Percentiles rank a stretch among this genome's conserved stretches.
Conservation (phyloP, 2,797 vertebrate species). For the Helarctos malayanus region DNA sequence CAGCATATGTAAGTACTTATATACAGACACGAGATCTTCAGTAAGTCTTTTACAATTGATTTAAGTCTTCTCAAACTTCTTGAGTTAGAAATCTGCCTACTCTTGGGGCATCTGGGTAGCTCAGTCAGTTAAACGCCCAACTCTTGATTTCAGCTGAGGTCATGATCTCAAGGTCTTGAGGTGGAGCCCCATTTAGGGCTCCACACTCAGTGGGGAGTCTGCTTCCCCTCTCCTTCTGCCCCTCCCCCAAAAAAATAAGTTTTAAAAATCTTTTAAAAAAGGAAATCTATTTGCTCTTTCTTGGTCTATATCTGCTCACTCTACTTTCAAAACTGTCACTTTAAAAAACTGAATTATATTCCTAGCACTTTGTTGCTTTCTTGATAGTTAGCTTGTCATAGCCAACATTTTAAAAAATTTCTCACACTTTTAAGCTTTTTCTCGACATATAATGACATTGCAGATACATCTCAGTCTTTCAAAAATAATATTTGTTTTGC, state of each 20-base stretch:
- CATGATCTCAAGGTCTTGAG: background rate
- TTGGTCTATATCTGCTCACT: background rate
- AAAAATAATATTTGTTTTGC: background rate
- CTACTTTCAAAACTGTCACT: background rate
- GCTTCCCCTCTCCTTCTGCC: background rate
- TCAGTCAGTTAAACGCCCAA: background rate
- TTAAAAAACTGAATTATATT: background rate
- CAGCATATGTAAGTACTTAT: background rate
- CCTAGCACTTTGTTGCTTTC: background rate
- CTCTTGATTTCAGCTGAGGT: background rate
- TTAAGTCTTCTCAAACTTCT: background rate
- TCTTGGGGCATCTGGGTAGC: background rate
- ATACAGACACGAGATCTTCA: background rate
- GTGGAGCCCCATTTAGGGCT: background rate
- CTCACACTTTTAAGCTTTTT: background rate
- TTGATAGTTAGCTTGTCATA: background rate
- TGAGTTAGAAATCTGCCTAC: background rate
- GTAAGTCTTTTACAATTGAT: background rate
- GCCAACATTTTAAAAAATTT: background rate
- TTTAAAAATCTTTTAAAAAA: background rate
- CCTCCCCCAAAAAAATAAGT: background rate
- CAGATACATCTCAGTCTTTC: background rate
- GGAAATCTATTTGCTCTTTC: background rate
- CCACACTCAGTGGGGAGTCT: background rate
- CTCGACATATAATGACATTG: background rate